Evolutionary conservation across 2,797 vertebrate genomes (phyloP).

Genomic region (Rhinoraja longicauda): DNA sequence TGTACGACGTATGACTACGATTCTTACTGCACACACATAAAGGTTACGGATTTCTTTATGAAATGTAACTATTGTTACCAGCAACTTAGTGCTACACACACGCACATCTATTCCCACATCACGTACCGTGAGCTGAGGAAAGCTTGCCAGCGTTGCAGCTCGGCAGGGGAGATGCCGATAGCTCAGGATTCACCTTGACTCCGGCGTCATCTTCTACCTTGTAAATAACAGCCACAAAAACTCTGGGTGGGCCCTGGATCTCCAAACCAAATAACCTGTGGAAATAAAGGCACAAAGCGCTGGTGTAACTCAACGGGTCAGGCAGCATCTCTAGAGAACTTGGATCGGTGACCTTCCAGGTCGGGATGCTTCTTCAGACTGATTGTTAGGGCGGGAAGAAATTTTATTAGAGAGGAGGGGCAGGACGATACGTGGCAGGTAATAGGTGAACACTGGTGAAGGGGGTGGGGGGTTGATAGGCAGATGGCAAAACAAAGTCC

Average conservation of each 20-base stretch:
- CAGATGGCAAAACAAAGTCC: too few species aligned
- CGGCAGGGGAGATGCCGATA: constrained; percentile 57
- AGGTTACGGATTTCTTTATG: background rate
- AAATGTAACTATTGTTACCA: background rate
- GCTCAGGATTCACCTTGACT: constrained; percentile 61
- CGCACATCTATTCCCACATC: background rate
- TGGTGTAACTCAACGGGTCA: too few species aligned
- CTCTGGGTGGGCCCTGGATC: constrained; percentile 57
- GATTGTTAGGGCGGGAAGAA: too few species aligned
- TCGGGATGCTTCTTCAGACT: too few species aligned
- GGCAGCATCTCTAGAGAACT: too few species aligned
- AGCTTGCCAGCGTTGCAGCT: background rate
- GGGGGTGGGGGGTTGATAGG: too few species aligned
- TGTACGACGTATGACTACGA: too few species aligned
- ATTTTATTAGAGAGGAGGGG: too few species aligned
- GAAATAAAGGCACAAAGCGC: background rate
- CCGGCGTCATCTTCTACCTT: constrained; percentile 56
- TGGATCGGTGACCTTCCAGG: too few species aligned
- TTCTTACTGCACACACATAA: background rate
- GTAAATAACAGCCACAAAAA: constrained; percentile 69
- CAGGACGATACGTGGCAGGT: too few species aligned
- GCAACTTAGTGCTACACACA: background rate
- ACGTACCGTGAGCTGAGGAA: background rate
- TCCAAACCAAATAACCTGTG: constrained; percentile 80
- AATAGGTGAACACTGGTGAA: too few species aligned